A percentile compares a stretch with the other conserved stretches of the same genome.
Evolutionary conservation across 2,888 invertebrate genomes (phyloP).

Genomic region (Agrotis exclamationis): DNA sequence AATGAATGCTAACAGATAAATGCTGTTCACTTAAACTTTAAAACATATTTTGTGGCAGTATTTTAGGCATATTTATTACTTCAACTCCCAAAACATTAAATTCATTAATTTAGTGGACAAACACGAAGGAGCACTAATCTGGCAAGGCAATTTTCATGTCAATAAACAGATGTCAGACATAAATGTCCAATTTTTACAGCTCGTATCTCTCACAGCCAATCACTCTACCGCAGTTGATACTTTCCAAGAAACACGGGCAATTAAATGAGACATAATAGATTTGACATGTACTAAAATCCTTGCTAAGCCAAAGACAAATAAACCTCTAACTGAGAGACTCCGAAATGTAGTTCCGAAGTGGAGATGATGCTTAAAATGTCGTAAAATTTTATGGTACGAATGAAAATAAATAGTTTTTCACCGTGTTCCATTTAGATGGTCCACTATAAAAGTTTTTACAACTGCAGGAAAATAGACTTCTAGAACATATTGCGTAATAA

Average conservation of each 20-base stretch:
- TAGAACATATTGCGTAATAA: conserved; percentile 69
- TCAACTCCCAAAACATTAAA: conserved; percentile 21
- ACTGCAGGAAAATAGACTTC: conserved; percentile 80
- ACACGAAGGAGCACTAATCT: conserved; percentile 34
- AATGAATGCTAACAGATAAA: not conserved
- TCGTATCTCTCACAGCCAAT: conserved; percentile 66
- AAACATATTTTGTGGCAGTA: not conserved
- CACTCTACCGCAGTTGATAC: conserved; percentile 81
- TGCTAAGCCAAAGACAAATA: conserved; percentile 63
- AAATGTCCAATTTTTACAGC: conserved; percentile 78
- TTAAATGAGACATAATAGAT: conserved; percentile 66
- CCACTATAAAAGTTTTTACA: conserved; percentile 85
- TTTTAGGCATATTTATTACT: conserved; percentile 27
- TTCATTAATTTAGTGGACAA: conserved; percentile 24
- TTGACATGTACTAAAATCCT: conserved; percentile 68
- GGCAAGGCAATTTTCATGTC: conserved; percentile 59
- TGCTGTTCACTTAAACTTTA: not conserved
- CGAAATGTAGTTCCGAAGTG: conserved; percentile 73
- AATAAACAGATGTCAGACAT: conserved; percentile 70
- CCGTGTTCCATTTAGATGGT: conserved; percentile 82
- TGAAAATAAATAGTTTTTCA: conserved; percentile 88
- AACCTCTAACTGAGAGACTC: conserved; percentile 57
- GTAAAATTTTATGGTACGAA: conserved; percentile 85
- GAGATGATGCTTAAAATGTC: conserved; percentile 86
- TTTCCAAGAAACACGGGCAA: conserved; percentile 71